Conservation (phyloP, 2,797 vertebrate species). For the Heliangelus exortis region DNA sequence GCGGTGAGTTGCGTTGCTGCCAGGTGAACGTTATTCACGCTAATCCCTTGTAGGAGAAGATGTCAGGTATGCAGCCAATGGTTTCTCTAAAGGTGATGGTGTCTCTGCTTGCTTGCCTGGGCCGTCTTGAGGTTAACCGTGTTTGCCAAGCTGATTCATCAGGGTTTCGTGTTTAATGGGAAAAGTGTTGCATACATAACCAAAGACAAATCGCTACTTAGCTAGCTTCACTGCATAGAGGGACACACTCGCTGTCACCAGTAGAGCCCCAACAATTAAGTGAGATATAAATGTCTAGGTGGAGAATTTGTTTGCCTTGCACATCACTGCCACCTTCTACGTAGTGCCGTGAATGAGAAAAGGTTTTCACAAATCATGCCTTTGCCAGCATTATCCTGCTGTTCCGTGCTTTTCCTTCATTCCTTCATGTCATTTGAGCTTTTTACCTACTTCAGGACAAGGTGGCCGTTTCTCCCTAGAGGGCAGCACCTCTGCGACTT, state of each 20-base stretch:
- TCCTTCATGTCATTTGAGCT: neutral
- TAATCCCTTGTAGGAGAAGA: neutral
- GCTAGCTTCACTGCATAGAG: neutral
- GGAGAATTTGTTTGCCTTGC: neutral
- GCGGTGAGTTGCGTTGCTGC: too few species aligned
- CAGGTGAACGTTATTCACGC: too few species aligned
- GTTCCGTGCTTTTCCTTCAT: neutral
- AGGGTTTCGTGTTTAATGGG: neutral
- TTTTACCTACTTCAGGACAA: neutral
- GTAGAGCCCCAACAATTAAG: neutral
- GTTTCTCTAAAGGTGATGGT: neutral
- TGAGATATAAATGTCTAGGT: neutral
- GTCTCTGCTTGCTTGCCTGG: accelerated
- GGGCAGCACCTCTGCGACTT: neutral
- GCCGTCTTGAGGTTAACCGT: neutral
- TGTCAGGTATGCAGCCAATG: accelerated
- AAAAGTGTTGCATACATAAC: too few species aligned
- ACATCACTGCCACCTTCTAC: neutral
- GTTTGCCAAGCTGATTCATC: neutral
- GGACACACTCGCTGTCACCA: neutral
- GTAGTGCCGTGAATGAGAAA: neutral
- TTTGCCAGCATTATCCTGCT: neutral
- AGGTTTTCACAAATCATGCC: neutral
- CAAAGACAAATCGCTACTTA: neutral
- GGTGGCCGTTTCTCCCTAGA: accelerated